Evolutionary conservation across 1,140 invertebrate genomes (phyloP).

Genomic region (Halyomorpha halys): DNA sequence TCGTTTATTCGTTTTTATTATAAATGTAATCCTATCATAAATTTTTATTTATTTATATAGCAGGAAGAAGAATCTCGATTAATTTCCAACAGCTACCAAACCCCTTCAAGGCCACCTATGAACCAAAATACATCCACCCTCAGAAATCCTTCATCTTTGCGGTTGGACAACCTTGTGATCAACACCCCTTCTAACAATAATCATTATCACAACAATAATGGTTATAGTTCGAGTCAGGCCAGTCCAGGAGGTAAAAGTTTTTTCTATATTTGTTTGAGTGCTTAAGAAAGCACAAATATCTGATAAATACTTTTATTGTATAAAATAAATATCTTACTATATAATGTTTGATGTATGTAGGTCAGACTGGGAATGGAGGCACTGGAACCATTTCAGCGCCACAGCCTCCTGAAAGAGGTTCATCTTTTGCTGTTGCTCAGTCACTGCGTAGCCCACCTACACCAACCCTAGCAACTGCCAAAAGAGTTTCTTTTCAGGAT

Average conservation of each 20-base stretch:
- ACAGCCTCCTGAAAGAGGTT: slow-evolving; percentile 64
- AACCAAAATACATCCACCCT: slow-evolving; percentile 32
- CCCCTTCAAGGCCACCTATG: slow-evolving; percentile 32
- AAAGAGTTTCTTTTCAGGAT: slow-evolving; percentile 67
- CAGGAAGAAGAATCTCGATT: slow-evolving; percentile 40
- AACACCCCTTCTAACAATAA: slow-evolving; percentile 37
- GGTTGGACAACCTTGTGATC: slow-evolving; percentile 45
- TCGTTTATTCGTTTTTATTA: neutral
- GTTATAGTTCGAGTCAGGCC: slow-evolving; percentile 22
- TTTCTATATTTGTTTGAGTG: slow-evolving; percentile 7
- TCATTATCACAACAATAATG: slow-evolving; percentile 32
- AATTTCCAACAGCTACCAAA: slow-evolving; percentile 33
- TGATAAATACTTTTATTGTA: neutral
- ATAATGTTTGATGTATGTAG: neutral
- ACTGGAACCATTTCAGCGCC: slow-evolving; percentile 42
- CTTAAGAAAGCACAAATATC: no score
- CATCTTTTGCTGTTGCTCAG: slow-evolving; percentile 55
- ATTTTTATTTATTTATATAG: neutral
- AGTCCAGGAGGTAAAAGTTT: slow-evolving; percentile 23
- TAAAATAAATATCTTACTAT: neutral
- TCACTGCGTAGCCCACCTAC: slow-evolving; percentile 32
- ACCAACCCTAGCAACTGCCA: slow-evolving; percentile 34
- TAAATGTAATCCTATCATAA: neutral
- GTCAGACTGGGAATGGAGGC: slow-evolving; percentile 27
- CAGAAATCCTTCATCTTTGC: slow-evolving; percentile 30